phyloP scores from a whole-genome alignment of 2,888 invertebrate genomes.

The Macaria notata region DNA sequence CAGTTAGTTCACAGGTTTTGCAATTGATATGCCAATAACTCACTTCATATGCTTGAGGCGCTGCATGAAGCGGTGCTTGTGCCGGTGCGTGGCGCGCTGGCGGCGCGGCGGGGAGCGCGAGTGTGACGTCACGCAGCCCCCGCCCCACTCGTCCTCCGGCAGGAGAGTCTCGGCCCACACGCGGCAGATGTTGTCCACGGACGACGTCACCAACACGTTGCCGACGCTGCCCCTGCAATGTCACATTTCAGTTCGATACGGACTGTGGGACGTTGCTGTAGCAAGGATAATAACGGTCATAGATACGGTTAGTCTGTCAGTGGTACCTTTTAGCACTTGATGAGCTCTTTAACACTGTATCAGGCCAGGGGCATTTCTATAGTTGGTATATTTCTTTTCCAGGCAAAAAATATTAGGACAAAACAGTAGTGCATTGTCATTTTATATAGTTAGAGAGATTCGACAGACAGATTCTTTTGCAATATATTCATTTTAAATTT shows the following conservation, averaged over 20 bases:
- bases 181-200: conserved; percentile 98
- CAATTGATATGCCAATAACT: conserved; percentile 34
- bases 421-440: no score
- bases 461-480: no score
- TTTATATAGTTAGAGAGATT: no score
- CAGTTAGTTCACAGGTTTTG: no score
- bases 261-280: conserved; percentile 1
- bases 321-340: no score
- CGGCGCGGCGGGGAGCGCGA: conserved; percentile 85
- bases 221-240: conserved; percentile 93
- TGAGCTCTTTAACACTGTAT: no score
- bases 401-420: no score
- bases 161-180: conserved; percentile 99
- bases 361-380: no score
- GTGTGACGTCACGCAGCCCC: conserved; percentile 80
- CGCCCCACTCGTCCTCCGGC: conserved; percentile 94
- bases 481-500: no score
- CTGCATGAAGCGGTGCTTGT: conserved; percentile 98
- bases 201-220: conserved; percentile 98
- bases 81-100: conserved; percentile 92
- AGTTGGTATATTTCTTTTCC: no score
- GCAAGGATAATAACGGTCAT: not conserved
- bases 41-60: conserved; percentile 98
- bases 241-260: conserved; percentile 4
- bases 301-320: no score